Base-by-base conservation (phyloP, 2,113 vertebrate genomes). In the Micronycteris hirsuta region DNA sequence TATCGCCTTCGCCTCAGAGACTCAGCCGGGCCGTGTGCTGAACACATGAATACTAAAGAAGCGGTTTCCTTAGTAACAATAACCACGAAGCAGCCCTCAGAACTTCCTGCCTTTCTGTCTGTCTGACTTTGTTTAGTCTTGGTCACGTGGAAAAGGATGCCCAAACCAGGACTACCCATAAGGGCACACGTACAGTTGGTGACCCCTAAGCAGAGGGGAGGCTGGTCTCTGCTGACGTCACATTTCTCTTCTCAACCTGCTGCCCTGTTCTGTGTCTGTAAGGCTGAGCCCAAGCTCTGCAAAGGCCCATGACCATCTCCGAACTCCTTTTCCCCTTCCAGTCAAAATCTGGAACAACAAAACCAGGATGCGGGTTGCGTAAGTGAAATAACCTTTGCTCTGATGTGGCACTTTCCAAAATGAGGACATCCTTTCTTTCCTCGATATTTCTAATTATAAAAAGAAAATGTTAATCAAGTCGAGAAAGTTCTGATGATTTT, bases 21-120 rank as follows among this genome's bases (percentile, higher is more conserved):
- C 8, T 10, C 85, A 95, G 96, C 14, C 38, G 96, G 83, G 70
- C 94, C 31, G 92, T 96, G 97, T 96, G 97, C 97, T 91, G 98
- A 98, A 97, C 97, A 97, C 94, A 98, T 98, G 98, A 98, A 98
- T 98, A 97, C 97, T 97, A 97, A 98, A 98, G 98, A 98, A 98
- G 92, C 82, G 97, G 98, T 98, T 98, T 98, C 98, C 98, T 94
- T 98, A 98, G 98, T 98, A 98, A 98, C 98, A 98, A 98, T 97
- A 98, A 97, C 97, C 95, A 94, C 0, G 82, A 96, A 97, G 90
- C 95, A 68, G 95, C 87, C 97, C 86, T 1, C 96, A 97, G 96
- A 98, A 98, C 92, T 97, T 98, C 96, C 96, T 98, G 97, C 96
- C 95, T 97, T 97, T 96, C 97, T 96, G 97, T 97, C 95, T 95